phyloP scores from a whole-genome alignment of 2,113 vertebrate genomes.

The Thalassarche chlororhynchos region DNA sequence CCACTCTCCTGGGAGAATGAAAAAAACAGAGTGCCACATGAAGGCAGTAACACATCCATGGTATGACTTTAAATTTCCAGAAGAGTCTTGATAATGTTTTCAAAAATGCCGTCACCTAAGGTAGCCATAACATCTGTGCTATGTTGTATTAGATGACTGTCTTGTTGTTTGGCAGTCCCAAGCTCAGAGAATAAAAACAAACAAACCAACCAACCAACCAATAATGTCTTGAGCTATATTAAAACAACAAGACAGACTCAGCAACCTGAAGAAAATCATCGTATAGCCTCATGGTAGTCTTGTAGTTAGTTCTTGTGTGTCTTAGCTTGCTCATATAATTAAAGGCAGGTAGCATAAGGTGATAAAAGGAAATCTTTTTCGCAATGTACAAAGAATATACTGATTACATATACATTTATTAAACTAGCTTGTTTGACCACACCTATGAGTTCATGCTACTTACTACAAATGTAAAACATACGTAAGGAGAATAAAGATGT shows the following conservation, averaged over 20 bases:
- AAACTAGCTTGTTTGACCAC: neutral
- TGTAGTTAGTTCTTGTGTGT: neutral
- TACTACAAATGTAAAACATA: neutral
- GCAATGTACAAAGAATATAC: neutral
- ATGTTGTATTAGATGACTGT: fast-evolving
- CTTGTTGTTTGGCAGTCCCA: neutral
- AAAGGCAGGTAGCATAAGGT: neutral
- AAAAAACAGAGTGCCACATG: neutral
- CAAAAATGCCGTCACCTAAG: neutral
- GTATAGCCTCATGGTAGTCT: neutral
- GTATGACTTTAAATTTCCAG: neutral
- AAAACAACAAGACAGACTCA: neutral
- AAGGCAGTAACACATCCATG: neutral
- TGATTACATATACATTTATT: neutral
- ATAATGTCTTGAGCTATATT: neutral
- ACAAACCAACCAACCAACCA: neutral
- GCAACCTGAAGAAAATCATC: neutral
- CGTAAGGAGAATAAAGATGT: neutral
- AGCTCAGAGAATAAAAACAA: neutral
- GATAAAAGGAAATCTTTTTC: neutral
- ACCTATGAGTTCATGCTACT: neutral
- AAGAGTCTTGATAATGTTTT: neutral
- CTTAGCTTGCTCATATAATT: neutral
- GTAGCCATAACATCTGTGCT: neutral
- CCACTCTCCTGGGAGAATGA: neutral